Percentiles rank a stretch among this genome's conserved stretches.
Evolutionary conservation across 2,888 invertebrate genomes (phyloP).

Genomic region (Lepidocyrtinus sp.): DNA sequence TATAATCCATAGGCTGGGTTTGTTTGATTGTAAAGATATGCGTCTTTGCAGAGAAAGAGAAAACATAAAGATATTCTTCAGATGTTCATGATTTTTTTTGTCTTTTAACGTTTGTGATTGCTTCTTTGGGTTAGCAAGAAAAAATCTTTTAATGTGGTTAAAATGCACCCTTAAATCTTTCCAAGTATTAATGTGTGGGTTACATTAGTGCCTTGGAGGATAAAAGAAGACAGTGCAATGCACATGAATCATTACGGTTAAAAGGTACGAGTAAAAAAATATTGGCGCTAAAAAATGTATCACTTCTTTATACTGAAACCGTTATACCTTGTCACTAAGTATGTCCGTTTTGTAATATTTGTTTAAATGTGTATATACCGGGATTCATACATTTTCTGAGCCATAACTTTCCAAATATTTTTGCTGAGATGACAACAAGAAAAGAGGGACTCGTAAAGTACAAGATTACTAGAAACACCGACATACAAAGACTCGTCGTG

Average conservation of each 20-base stretch:
- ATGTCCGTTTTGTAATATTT: neutral
- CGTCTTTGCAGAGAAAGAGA: neutral
- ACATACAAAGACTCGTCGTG: neutral
- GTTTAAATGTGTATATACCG: neutral
- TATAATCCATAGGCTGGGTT: neutral
- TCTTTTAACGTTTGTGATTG: neutral
- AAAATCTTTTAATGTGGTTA: slow-evolving; percentile 1
- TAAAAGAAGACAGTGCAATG: too few relatives aligned
- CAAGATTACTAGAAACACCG: too few relatives aligned
- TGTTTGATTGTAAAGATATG: neutral
- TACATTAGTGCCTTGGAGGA: too few relatives aligned
- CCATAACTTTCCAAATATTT: neutral
- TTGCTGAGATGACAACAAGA: neutral
- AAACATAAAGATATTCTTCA: too few relatives aligned
- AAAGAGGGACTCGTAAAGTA: neutral
- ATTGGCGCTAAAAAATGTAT: too few relatives aligned
- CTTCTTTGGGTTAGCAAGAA: slow-evolving; percentile 9
- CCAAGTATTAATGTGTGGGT: neutral
- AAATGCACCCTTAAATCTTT: slow-evolving; percentile 34
- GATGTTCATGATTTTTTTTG: neutral
- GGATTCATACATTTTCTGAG: neutral
- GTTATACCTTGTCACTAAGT: too few relatives aligned
- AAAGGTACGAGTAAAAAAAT: too few relatives aligned
- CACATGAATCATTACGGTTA: slow-evolving; percentile 13
- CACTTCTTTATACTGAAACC: too few relatives aligned